Base-by-base conservation (phyloP, 2,797 vertebrate species). In the Psittacula derbiana region DNA sequence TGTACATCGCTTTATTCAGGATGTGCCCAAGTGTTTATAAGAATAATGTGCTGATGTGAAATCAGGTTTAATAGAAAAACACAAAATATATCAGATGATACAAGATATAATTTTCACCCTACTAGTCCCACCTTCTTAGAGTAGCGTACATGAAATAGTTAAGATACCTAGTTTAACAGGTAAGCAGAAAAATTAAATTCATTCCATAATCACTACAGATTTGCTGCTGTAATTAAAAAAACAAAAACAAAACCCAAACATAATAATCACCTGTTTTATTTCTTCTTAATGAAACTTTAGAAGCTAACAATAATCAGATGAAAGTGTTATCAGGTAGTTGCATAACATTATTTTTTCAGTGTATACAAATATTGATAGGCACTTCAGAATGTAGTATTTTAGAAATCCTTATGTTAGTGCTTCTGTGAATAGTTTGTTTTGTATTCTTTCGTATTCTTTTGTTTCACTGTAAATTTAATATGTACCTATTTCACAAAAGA, bases 341-440 rank as follows among this genome's bases (percentile, higher is more conserved):
- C 0, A 0, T 64, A 40, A 6, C 16, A 19, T 58, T 75, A 23
- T 33, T 73, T 93, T 11, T 58, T 74, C 47, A 25, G 4, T 13
- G 16, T 70, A 10, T 73, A 18, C 10, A 41, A 64, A 13, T 40
- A 44, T 3, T 57, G 31, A 28, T 49, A 57, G 2, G 7, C 3
- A 3, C 4, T 66, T 61, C 16, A 43, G 17, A 70, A 38, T 12
- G 3, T 15, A 60, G 12, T 50, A 41, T 73, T 67, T 82, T 21
- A 52, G 47, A 70, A 85, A n/a, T 50, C 10, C 13, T 66, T 12
- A 66, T 49, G 17, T 46, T 20, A 67, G 7, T 64, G 31, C 16
- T n/a, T 50, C 28, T 66, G 2, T 16, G 30, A 65, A 20, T 33
- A 24, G 6, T 44, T 88, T 41, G n/a, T 2, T 83, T 74, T 57